These are phyloP conservation scores for Penaeus monodon DNA, from an alignment of 2,888 invertebrate species.

Conservation along the genomic window DNA sequence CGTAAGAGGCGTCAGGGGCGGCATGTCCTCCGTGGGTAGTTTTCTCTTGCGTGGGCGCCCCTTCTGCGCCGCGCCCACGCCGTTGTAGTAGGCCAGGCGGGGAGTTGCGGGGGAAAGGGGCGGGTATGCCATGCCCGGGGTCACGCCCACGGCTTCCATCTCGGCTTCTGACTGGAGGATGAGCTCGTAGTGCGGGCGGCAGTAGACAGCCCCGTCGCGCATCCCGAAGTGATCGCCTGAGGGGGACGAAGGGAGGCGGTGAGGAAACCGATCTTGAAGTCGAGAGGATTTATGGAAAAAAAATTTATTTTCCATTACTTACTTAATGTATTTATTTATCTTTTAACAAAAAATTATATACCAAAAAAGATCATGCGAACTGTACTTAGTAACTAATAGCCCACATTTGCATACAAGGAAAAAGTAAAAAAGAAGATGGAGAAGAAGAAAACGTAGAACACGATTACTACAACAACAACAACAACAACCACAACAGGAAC, in stretches of 20 bases:
- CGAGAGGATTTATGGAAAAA: too few relatives aligned
- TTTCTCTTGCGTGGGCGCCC: constrained; percentile 86
- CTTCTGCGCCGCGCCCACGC: constrained; percentile 82
- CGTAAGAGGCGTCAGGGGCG: constrained; percentile 57
- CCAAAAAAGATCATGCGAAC: too few relatives aligned
- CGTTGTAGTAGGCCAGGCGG: constrained; percentile 74
- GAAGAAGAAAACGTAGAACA: neutral
- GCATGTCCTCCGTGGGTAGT: constrained; percentile 64
- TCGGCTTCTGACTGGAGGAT: constrained; percentile 61
- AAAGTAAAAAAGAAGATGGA: neutral
- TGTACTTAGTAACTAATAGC: too few relatives aligned
- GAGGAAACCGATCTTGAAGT: too few relatives aligned
- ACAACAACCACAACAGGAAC: too few relatives aligned
- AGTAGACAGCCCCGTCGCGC: constrained; percentile 82
- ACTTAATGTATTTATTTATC: too few relatives aligned
- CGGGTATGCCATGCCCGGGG: constrained; percentile 49
- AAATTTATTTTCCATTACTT: too few relatives aligned
- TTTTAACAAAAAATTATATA: too few relatives aligned
- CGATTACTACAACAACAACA: neutral
- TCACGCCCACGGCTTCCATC: constrained; percentile 53
- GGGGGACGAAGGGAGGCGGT: neutral
- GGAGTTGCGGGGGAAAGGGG: constrained; percentile 58
- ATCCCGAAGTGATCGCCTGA: constrained; percentile 90
- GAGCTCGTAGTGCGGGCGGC: constrained; percentile 79
- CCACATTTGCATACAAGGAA: too few relatives aligned